Evolutionary conservation across 2,113 vertebrate genomes (phyloP), one percentile per base, ranked within the genome.

Genomic region (Myotis lucifugus): DNA sequence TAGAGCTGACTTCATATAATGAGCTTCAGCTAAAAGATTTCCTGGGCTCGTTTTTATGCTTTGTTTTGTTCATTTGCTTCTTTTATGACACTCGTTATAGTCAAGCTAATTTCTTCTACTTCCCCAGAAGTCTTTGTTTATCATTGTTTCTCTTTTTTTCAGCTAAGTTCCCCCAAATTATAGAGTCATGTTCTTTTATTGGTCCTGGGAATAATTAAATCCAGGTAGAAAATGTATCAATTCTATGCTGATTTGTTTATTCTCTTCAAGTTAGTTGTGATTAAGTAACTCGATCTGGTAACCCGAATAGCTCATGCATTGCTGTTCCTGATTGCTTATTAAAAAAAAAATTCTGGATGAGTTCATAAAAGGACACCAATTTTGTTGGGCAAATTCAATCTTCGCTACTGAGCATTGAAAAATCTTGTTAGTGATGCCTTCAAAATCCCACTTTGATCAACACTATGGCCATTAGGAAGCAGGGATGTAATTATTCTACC

Each of bases 371-470:
- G 32, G 67, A 88, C 37, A 69, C 67, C n/a, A 54, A 48, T 90
- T 94, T 91, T 83, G 21, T 25, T 52, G 19, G 91, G 5, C 29
- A 82, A 93, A 90, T 87, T 96, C 66, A 93, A 67, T 93, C 88
- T 84, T 92, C 19, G 21, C 17, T 92, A 15, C 10, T 42, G 54
- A 88, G 21, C 76, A 72, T 15, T 95, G 74, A 88, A 93, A 97
- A 90, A 69, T 88, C 46, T 90, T 95, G 32, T 85, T 82, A 95
- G 85, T 3, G 23, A 93, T 88, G 40, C 59, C 66, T 95, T 96
- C n/a, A 95, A n/a, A 92, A 90, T 88, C 72, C 59, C 42, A 88
- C 37, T 90, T 88, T 61, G 52, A 77, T 37, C 32, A 82, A 67
- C 34, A 85, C 82, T 91, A 69, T 90, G 27, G 72, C 87, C 72